Percentiles rank a stretch among this genome's conserved stretches.
phyloP scores from a whole-genome alignment of 2,888 invertebrate species.

The Erebia palarica region DNA sequence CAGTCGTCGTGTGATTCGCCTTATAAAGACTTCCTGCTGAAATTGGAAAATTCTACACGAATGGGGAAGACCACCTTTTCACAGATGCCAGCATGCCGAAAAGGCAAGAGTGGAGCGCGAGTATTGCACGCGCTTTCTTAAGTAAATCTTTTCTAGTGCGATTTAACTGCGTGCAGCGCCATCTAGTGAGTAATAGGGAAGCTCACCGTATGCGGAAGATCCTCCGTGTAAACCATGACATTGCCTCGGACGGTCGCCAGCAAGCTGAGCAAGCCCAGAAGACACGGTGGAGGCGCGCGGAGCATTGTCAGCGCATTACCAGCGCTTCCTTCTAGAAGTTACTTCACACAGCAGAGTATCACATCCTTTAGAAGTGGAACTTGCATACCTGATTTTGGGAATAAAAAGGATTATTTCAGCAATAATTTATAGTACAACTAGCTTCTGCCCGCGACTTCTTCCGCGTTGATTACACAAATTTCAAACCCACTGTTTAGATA shows the following conservation, averaged over 20 bases:
- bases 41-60: too few species aligned
- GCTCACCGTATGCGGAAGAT: slow-evolving; percentile 59
- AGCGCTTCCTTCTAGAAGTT: slow-evolving; percentile 17
- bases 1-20: too few species aligned
- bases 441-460: too few species aligned
- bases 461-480: too few species aligned
- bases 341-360: slow-evolving; percentile 17
- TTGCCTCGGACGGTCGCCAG: slow-evolving; percentile 52
- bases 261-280: slow-evolving; percentile 51
- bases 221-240: slow-evolving; percentile 60
- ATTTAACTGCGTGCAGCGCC: background rate
- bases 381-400: slow-evolving; percentile 23
- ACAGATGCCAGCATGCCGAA: too few species aligned
- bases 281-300: slow-evolving; percentile 48
- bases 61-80: too few species aligned
- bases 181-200: background rate
- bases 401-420: background rate
- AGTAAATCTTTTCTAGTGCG: background rate
- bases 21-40: too few species aligned
- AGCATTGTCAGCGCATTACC: slow-evolving; percentile 54
- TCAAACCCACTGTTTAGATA: too few species aligned
- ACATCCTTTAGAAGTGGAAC: slow-evolving; percentile 22
- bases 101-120: too few species aligned
- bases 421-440: too few species aligned
- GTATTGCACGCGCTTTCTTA: too few species aligned